Conservation (phyloP, 2,797 vertebrate species). For the Leuciscus waleckii region DNA sequence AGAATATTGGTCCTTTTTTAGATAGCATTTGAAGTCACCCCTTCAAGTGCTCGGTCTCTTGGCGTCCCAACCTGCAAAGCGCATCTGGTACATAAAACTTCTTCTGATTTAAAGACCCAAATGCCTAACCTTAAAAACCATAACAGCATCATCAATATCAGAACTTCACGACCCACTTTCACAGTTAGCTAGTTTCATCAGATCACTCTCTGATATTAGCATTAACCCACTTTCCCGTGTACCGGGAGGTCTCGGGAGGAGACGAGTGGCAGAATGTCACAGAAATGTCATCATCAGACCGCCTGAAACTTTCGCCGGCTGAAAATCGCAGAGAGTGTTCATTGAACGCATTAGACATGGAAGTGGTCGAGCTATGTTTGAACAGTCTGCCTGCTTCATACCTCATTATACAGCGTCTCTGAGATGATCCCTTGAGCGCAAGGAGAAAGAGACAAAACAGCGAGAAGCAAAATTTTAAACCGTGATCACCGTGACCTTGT, state of each 20-base stretch:
- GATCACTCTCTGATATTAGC: conserved; percentile 35
- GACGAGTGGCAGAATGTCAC: conserved; percentile 41
- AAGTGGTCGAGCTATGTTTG: neutral
- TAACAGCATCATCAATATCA: neutral
- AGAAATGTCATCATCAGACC: conserved; percentile 44
- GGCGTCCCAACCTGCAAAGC: neutral
- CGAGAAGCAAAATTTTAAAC: conserved; percentile 38
- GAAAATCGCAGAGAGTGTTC: neutral
- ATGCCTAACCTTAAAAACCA: conserved; percentile 18
- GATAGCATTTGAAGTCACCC: neutral
- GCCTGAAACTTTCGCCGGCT: neutral
- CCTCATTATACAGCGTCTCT: conserved; percentile 23
- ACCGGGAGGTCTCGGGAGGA: conserved; percentile 8
- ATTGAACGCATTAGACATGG: conserved; percentile 9
- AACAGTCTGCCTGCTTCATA: conserved; percentile 14
- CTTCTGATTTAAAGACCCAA: neutral
- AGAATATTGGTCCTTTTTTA: neutral
- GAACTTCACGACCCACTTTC: conserved; percentile 38
- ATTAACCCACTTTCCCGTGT: conserved; percentile 21
- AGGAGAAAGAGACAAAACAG: conserved; percentile 19
- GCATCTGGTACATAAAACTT: neutral
- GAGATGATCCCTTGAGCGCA: conserved; percentile 15
- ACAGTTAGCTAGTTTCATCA: conserved; percentile 22
- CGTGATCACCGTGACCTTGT: conserved; percentile 30
- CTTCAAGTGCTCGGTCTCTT: neutral